Evolutionary conservation across 2,888 invertebrate genomes (phyloP).

Genomic region (Lymantria monacha): DNA sequence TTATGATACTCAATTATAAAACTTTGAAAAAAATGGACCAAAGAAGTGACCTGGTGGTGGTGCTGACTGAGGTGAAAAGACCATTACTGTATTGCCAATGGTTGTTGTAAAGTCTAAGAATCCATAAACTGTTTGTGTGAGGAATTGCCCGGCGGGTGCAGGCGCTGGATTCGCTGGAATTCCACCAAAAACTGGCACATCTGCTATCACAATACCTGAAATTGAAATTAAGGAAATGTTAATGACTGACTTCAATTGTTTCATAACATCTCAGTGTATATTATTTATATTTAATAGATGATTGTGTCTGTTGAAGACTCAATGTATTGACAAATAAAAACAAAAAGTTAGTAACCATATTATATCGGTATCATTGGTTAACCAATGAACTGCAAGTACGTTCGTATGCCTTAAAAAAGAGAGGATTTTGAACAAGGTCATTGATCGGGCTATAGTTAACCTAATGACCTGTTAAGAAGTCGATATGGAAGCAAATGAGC

Average conservation of each 20-base stretch:
- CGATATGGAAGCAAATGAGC: conserved; percentile 23
- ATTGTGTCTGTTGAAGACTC: neutral
- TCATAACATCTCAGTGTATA: neutral
- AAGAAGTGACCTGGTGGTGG: conserved; percentile 84
- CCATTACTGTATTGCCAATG: conserved; percentile 96
- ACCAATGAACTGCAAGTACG: conserved; percentile 69
- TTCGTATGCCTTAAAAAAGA: conserved; percentile 56
- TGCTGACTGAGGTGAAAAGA: conserved; percentile 94
- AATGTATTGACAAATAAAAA: conserved; percentile 47
- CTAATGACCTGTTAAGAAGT: conserved; percentile 53
- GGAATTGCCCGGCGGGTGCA: conserved; percentile 61
- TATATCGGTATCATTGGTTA: conserved; percentile 71
- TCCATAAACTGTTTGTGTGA: conserved; percentile 96
- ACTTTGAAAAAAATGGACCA: conserved; percentile 1
- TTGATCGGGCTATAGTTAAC: conserved; percentile 46
- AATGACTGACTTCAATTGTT: neutral
- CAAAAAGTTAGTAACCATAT: conserved; percentile 49
- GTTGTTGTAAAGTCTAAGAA: conserved; percentile 97
- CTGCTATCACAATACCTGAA: conserved; percentile 23
- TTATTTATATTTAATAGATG: neutral
- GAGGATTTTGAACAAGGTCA: conserved; percentile 51
- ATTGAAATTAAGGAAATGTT: conserved; percentile 28
- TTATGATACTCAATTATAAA: too few relatives aligned
- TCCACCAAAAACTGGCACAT: conserved; percentile 33
- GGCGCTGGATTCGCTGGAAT: conserved; percentile 33